phyloP scores from a whole-genome alignment of 2,797 vertebrate genomes.

The Gambusia yucatana region DNA sequence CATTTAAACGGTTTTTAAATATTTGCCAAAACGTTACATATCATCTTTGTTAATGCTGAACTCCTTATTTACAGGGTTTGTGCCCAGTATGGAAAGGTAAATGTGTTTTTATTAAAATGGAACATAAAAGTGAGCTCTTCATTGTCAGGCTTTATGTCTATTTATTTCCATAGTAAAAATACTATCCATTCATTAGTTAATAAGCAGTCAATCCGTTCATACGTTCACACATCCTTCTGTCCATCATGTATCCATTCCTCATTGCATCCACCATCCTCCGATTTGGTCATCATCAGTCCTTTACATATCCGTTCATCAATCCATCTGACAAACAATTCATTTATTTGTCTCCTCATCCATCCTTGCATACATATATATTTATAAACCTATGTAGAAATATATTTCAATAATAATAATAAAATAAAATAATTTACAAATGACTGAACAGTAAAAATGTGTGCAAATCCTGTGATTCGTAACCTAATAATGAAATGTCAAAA shows the following conservation, averaged over 20 bases:
- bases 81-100: neutral
- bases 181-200: neutral
- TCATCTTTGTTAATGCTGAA: neutral
- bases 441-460: neutral
- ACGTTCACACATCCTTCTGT: neutral
- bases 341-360: neutral
- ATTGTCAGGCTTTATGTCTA: neutral
- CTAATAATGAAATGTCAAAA: neutral
- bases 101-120: neutral
- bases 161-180: neutral
- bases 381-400: neutral
- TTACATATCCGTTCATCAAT: neutral
- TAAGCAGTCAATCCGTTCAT: neutral
- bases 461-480: neutral
- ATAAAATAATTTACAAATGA: neutral
- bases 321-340: neutral
- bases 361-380: neutral
- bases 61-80: neutral
- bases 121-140: neutral
- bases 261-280: neutral
- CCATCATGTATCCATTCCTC: neutral
- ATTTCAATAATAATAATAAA: neutral
- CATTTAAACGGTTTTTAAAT: neutral
- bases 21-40: neutral
- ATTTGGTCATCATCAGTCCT: neutral